These are phyloP conservation scores for Eciton burchellii DNA, from an alignment of 1,140 invertebrate genomes.

Conservation along the genomic window DNA sequence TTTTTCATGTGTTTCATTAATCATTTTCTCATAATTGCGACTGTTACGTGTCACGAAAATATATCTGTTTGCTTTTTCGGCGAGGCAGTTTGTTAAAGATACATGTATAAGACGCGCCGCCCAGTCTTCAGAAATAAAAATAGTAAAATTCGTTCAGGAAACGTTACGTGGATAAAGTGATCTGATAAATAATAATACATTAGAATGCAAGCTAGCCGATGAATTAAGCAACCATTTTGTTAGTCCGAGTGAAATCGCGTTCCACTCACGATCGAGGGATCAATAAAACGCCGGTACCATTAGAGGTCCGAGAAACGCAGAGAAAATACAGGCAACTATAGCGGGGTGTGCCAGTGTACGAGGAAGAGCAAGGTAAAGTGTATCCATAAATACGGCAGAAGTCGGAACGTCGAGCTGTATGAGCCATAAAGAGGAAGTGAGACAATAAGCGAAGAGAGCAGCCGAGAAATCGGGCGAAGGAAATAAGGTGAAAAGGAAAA, in stretches of 20 bases:
- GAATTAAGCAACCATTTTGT: background rate
- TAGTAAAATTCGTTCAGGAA: background rate
- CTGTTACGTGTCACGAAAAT: no score
- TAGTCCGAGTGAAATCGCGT: slow-evolving; percentile 16
- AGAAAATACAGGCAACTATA: slow-evolving; percentile 54
- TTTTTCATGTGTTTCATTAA: no score
- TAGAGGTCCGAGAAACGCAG: slow-evolving; percentile 43
- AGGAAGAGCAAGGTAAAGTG: slow-evolving; percentile 51
- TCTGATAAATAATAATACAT: no score
- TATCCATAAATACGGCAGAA: slow-evolving; percentile 59
- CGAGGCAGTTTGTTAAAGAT: background rate
- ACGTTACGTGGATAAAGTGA: background rate
- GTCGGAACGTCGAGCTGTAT: slow-evolving; percentile 55
- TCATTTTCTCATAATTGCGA: no score
- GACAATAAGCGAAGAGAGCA: slow-evolving; percentile 53
- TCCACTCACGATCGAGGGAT: slow-evolving; percentile 40
- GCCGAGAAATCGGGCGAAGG: slow-evolving; percentile 38
- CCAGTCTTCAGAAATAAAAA: background rate
- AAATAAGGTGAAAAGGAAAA: slow-evolving; percentile 62
- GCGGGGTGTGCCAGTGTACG: slow-evolving; percentile 10
- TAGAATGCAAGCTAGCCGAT: background rate
- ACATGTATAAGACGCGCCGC: background rate
- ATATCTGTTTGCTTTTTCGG: background rate
- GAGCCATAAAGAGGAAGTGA: slow-evolving; percentile 55
- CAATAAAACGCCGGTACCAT: slow-evolving; percentile 47